Evolutionary conservation across 37 sponge, comb jelly and placozoan genomes (phyloP).

Genomic region (Diacarnus erythraeanus): DNA sequence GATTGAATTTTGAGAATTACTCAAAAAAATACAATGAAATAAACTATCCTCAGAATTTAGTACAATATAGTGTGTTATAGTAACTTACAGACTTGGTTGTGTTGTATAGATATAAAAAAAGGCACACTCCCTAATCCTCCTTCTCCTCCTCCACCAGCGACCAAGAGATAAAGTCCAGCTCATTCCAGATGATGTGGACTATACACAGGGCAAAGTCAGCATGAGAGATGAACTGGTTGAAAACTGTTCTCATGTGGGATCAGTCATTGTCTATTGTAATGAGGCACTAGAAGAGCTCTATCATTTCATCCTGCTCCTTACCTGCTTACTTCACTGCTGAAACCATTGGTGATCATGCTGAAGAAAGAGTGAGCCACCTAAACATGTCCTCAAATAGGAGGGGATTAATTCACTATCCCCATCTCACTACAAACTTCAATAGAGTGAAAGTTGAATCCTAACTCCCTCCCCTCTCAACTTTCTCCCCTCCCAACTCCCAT

Average conservation of each 20-base stretch:
- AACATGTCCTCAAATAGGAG: not conserved
- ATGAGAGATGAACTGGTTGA: not conserved
- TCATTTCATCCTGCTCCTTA: constrained; percentile 71
- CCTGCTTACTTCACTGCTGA: constrained; percentile 24
- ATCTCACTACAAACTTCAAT: no score
- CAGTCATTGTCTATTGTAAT: constrained; percentile 49
- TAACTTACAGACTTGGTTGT: no score
- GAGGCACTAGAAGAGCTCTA: constrained; percentile 42
- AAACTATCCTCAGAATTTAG: no score
- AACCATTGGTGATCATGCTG: constrained; percentile 67
- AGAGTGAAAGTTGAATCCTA: no score
- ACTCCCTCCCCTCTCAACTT: no score
- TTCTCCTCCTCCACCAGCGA: constrained; percentile 29
- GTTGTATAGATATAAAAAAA: no score
- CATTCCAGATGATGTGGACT: not conserved
- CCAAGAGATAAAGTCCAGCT: not conserved
- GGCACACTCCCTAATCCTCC: constrained; percentile 40
- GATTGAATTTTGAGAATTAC: no score
- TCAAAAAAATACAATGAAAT: no score
- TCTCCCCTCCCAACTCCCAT: no score
- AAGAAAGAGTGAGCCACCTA: constrained; percentile 31
- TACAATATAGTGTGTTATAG: not conserved
- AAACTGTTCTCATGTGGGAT: not conserved
- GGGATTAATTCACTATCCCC: no score
- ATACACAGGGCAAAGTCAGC: not conserved